These are phyloP conservation scores for Ricordea florida DNA, from an alignment of 92 coral and sea anemone genomes.

Conservation along the genomic window DNA sequence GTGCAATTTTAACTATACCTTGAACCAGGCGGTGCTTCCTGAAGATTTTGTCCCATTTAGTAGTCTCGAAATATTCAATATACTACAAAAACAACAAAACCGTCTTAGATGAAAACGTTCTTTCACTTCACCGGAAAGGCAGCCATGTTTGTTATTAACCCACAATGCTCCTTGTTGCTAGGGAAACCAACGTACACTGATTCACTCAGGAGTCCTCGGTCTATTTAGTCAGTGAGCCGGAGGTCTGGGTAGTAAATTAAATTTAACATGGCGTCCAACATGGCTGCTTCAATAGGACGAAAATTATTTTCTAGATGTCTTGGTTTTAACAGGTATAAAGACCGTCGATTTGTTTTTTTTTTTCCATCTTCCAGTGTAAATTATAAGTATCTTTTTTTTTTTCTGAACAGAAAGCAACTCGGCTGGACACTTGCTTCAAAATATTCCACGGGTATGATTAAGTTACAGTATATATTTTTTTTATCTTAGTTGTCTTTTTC, in stretches of 20 bases:
- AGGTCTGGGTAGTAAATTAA: not conserved
- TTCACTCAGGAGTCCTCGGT: no score
- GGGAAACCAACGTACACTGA: slow-evolving; percentile 6
- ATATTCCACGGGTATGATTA: slow-evolving; percentile 53
- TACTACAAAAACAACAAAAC: not conserved
- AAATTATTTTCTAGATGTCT: slow-evolving; percentile 34
- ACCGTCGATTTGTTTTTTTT: not conserved
- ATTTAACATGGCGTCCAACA: slow-evolving; percentile 85
- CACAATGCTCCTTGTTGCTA: slow-evolving; percentile 16
- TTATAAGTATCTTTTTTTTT: not conserved
- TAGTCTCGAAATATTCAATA: not conserved
- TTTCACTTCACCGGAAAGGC: no score
- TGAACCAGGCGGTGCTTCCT: slow-evolving; percentile 32
- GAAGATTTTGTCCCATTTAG: slow-evolving; percentile 59
- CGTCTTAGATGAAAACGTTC: no score
- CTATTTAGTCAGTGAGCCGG: no score
- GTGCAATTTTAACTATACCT: no score
- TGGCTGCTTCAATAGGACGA: slow-evolving; percentile 41
- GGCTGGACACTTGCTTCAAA: slow-evolving; percentile 14
- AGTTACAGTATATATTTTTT: no score
- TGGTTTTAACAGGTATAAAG: slow-evolving; percentile 9
- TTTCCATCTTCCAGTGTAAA: not conserved
- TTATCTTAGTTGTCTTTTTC: no score
- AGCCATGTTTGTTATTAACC: slow-evolving; percentile 11
- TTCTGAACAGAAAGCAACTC: slow-evolving; percentile 11